Percentiles rank a stretch among this genome's conserved stretches.
Evolutionary conservation across 2,113 vertebrate species (phyloP).

Genomic region (Rhinichthys klamathensis): DNA sequence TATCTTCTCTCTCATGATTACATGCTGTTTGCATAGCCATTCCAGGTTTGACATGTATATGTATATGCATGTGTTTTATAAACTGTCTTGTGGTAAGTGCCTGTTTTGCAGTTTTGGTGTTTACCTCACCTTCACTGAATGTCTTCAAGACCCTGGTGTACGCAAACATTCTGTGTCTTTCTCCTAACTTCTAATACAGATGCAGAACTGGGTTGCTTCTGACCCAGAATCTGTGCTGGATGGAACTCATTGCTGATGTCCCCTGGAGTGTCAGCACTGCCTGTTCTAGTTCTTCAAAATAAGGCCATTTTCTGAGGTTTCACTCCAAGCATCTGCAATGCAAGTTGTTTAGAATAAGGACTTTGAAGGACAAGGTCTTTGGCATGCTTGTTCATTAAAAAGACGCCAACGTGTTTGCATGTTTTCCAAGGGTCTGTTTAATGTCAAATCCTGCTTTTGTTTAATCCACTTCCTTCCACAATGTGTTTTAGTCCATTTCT

Average conservation of each 20-base stretch:
- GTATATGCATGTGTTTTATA: not conserved
- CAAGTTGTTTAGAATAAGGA: not conserved
- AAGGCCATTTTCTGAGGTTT: slow-evolving; percentile 30
- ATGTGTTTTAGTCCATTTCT: not conserved
- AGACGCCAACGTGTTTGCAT: not conserved
- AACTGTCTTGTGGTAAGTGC: not conserved
- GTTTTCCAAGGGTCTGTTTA: slow-evolving; percentile 2
- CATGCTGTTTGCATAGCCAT: not conserved
- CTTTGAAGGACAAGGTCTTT: not conserved
- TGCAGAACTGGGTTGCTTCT: slow-evolving; percentile 74
- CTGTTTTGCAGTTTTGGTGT: not conserved
- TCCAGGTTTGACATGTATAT: not conserved
- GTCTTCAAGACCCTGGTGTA: not conserved
- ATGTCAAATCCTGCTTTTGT: not conserved
- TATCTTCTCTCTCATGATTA: not conserved
- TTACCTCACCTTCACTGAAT: not conserved
- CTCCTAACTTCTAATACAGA: slow-evolving; percentile 29
- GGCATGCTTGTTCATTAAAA: slow-evolving; percentile 8
- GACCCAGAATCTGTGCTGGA: slow-evolving; percentile 68
- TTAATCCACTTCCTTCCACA: slow-evolving; percentile 13
- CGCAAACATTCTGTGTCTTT: not conserved
- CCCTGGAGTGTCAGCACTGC: slow-evolving; percentile 60
- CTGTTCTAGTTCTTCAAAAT: slow-evolving; percentile 66
- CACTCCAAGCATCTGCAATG: slow-evolving; percentile 2
- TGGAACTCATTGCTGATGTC: slow-evolving; percentile 63